Evolutionary conservation across 35 echinoderm and acorn worm genomes (phyloP), one percentile per base, ranked within the genome.

Genomic region (Lytechinus pictus): DNA sequence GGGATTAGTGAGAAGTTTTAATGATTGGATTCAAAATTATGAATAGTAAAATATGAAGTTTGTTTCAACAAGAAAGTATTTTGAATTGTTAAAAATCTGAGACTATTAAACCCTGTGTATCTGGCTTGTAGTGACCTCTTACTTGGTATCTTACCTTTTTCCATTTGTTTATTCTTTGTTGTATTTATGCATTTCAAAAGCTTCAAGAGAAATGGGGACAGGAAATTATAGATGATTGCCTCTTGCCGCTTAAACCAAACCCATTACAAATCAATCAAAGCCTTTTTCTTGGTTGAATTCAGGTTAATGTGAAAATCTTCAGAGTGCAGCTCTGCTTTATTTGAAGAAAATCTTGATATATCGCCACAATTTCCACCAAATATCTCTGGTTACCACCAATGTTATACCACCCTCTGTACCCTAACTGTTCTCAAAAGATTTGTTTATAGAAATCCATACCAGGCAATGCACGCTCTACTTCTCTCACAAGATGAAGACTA

Each of bases 381-480:
- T 79, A 24, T 79, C 66, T 79, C 66, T 79, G 66, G 66, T 79
- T 79, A 24, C 66, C 21, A 24, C 2, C 66, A 13, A 16, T 79
- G 21, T 79, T 79, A 79, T 24, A 79, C 66, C 66, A 79, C 66
- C 66, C 66, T 24, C 66, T 79, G 21, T 79, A 79, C 66, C 66
- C 19, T n/a, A 79, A 79, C 66, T 24, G 16, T n/a, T 79, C 66
- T 79, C 66, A 16, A n/a, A 79, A 79, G 66, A 79, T 79, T 79
- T 79, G 66, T 79, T 79, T 79, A 79, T 79, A 79, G 66, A 79
- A 79, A 79, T 79, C 66, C 66, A 79, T 79, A 16, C 66, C 4
- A 79, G 66, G 19, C 66, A 79, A 79, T 79, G 66, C 66, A 79
- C 21, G 66, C 66, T 79, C 66, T 79, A 79, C 66, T 79, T 79